Evolutionary conservation across 2,797 vertebrate species (phyloP), one percentile per base, ranked within the genome.

Genomic region (Gymnocypris eckloni): DNA sequence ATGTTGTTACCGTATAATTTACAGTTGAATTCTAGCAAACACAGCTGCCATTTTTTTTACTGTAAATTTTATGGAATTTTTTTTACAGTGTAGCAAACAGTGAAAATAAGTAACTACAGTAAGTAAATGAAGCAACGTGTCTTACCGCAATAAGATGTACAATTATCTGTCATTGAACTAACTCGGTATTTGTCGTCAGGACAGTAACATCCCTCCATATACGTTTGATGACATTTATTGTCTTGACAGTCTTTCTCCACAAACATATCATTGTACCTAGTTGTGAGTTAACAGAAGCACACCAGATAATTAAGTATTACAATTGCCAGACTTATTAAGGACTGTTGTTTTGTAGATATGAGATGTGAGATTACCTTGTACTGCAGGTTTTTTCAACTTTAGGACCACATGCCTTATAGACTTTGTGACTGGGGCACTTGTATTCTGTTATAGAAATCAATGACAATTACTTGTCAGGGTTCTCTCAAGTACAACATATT

Each of bases 171-270:
- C n/a, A 66, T 72, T 4, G 93, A 25, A 86, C 86, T 94, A 92
- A 95, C 96, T 76, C 92, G 90, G n/a, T 86, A 91, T 25, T 52
- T 93, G 9, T 91, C 92, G 0, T 93, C 85, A 0, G 95, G 95
- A 56, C 97, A 98, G 93, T 94, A 96, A 89, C 97, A 98, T 82
- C 96, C 96, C 88, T 98, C 97, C 0, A 12, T 37, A 4, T 88
- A n/a, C 28, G 0, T 7, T 7, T 56, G 41, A 69, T 75, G 89
- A 25, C 0, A 75, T 1, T n/a, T 1, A 0, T 8, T 28, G 8
- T 50, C 2, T 0, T 75, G 0, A 22, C 4, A 59, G 2, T 50
- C 71, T 67, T 84, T 66, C n/a, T 88, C 6, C 48, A 28, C 12
- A 59, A 81, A 87, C 4, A 83, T 89, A 0, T 92, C 52, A 90